Percentiles rank a stretch among this genome's conserved stretches.
Evolutionary conservation across 2,888 invertebrate species (phyloP).

Genomic region (Dromius quadrimaculatus): DNA sequence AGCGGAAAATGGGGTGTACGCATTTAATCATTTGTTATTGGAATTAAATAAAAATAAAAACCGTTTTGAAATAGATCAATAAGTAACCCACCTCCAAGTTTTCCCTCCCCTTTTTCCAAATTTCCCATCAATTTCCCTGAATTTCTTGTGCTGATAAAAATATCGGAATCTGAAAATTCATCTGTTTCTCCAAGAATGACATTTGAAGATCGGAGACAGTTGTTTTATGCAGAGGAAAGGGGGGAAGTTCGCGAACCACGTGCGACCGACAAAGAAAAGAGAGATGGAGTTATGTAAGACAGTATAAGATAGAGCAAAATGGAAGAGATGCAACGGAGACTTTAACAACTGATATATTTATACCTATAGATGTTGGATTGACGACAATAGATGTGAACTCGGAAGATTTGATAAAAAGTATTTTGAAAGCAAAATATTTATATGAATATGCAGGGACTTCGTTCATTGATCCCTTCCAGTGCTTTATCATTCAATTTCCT

Average conservation of each 20-base stretch:
- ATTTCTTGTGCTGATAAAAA: neutral
- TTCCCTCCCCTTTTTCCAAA: neutral
- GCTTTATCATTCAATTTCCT: too few species aligned
- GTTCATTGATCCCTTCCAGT: too few species aligned
- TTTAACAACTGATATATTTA: conserved; percentile 28
- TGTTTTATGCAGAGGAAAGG: neutral
- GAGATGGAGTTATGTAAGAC: neutral
- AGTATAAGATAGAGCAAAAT: neutral
- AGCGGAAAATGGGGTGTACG: too few species aligned
- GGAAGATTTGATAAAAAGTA: too few species aligned
- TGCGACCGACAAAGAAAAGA: conserved; percentile 12
- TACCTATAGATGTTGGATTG: conserved; percentile 13
- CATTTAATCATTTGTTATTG: too few species aligned
- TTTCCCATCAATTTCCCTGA: neutral
- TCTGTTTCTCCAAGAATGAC: conserved; percentile 17
- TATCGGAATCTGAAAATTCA: conserved; percentile 30
- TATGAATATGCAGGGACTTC: too few species aligned
- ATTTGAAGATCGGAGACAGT: conserved; percentile 16
- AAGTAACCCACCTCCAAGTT: conserved; percentile 1
- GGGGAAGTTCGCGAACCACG: conserved; percentile 22
- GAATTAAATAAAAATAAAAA: too few species aligned
- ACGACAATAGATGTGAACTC: conserved; percentile 7
- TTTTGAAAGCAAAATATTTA: too few species aligned
- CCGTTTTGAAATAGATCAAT: too few species aligned
- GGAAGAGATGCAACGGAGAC: neutral